These are phyloP conservation scores for Epizoanthus ramosus DNA, from an alignment of 92 coral and sea anemone genomes.

Conservation along the genomic window DNA sequence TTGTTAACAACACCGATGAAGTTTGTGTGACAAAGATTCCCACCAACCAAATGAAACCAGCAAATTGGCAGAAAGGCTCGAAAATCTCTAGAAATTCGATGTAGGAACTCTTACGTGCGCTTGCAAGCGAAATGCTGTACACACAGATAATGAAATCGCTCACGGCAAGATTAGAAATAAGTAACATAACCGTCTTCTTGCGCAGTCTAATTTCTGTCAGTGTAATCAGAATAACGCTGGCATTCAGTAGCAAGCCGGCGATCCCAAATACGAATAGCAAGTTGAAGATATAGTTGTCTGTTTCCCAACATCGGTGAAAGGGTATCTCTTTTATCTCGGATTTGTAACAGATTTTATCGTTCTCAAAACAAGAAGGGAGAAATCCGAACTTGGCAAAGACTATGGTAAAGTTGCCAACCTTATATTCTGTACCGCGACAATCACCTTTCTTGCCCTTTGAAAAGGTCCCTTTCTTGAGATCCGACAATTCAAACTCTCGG, in stretches of 20 bases:
- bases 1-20: slow-evolving; percentile 66
- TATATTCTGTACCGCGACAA: slow-evolving; percentile 22
- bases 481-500: background rate
- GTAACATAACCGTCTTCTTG: slow-evolving; percentile 14
- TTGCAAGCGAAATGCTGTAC: slow-evolving; percentile 25
- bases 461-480: slow-evolving; percentile 17
- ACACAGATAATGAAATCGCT: slow-evolving; percentile 7
- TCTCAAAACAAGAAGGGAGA: slow-evolving; percentile 18
- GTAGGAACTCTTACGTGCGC: slow-evolving; percentile 43
- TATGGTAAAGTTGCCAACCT: slow-evolving; percentile 7
- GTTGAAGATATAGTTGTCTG: slow-evolving; percentile 33
- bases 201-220: slow-evolving; percentile 19
- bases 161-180: slow-evolving; percentile 11
- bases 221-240: slow-evolving; percentile 16
- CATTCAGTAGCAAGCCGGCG: slow-evolving; percentile 5
- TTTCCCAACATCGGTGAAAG: slow-evolving; percentile 36
- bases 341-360: background rate
- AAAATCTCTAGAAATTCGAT: slow-evolving; percentile 30
- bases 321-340: slow-evolving; percentile 14
- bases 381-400: slow-evolving; percentile 8
- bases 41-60: slow-evolving; percentile 75
- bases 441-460: slow-evolving; percentile 15
- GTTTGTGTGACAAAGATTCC: slow-evolving; percentile 65
- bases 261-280: slow-evolving; percentile 23
- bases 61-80: slow-evolving; percentile 52